Conservation (phyloP, 2,888 invertebrate species). For the Luperina nickerlii region DNA sequence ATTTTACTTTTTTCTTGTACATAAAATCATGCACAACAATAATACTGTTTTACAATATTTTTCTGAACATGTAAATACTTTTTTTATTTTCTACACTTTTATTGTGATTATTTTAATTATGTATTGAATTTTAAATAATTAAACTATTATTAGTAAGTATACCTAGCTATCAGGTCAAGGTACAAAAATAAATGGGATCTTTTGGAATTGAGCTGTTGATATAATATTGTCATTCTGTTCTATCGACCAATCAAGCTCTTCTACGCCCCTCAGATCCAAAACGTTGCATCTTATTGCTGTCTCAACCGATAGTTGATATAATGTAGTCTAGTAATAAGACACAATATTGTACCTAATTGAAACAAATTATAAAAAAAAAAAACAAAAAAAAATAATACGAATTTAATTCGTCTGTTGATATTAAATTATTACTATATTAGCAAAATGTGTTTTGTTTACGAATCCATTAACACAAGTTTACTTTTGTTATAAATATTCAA, state of each 20-base stretch:
- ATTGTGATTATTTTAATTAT: slow-evolving; percentile 39
- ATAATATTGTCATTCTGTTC: neutral
- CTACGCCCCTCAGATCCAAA: slow-evolving; percentile 11
- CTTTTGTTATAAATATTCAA: neutral
- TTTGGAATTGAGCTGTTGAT: neutral
- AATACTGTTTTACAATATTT: slow-evolving; percentile 32
- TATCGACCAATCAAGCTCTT: neutral
- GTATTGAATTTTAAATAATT: slow-evolving; percentile 32
- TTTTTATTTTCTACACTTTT: slow-evolving; percentile 32
- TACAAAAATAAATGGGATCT: neutral
- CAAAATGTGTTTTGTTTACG: slow-evolving; percentile 63
- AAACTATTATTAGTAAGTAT: slow-evolving; percentile 39
- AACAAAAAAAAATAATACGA: slow-evolving; percentile 75
- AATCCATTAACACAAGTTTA: neutral
- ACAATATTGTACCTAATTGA: slow-evolving; percentile 64
- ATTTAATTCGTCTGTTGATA: slow-evolving; percentile 86
- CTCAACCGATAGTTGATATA: slow-evolving; percentile 24
- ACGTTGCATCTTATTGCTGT: slow-evolving; percentile 9
- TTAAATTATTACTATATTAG: slow-evolving; percentile 77
- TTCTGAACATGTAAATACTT: slow-evolving; percentile 40
- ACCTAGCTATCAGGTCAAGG: slow-evolving; percentile 8
- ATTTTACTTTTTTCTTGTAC: neutral
- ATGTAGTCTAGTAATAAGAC: slow-evolving; percentile 48
- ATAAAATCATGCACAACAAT: slow-evolving; percentile 33
- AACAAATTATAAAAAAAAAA: slow-evolving; percentile 59